These are phyloP conservation scores for Plebejus anna DNA, from an alignment of 2,888 invertebrate genomes.

Conservation along the genomic window DNA sequence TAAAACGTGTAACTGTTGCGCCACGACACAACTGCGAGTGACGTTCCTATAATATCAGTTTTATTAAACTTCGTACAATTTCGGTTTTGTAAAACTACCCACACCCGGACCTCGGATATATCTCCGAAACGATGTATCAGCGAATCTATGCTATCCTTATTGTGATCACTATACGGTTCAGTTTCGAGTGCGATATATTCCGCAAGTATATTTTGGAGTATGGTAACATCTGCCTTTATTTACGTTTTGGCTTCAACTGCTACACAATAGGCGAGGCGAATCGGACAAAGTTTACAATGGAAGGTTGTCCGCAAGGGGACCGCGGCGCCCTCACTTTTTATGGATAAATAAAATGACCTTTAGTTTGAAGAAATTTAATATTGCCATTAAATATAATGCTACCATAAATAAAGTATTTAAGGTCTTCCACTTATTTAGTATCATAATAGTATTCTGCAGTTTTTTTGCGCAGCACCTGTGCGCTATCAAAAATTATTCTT, in stretches of 20 bases:
- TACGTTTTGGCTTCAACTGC: conserved; percentile 74
- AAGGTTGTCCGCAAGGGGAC: conserved; percentile 46
- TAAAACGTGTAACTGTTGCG: conserved; percentile 32
- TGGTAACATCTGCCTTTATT: conserved; percentile 79
- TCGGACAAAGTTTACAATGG: conserved; percentile 62
- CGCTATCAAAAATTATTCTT: neutral
- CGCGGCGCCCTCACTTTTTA: conserved; percentile 49
- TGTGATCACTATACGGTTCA: conserved; percentile 36
- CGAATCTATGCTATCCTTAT: conserved; percentile 36
- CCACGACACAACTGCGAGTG: conserved; percentile 55
- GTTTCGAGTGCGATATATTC: conserved; percentile 39
- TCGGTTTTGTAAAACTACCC: conserved; percentile 75
- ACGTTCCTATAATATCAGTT: conserved; percentile 68
- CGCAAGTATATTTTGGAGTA: conserved; percentile 60
- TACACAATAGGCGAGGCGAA: conserved; percentile 71
- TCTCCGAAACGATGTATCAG: conserved; percentile 38
- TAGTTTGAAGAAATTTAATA: conserved; percentile 38
- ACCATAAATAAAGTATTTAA: conserved; percentile 13
- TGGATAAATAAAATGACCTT: conserved; percentile 58
- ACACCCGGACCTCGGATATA: conserved; percentile 54
- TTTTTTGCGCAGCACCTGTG: neutral
- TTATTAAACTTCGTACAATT: conserved; percentile 71
- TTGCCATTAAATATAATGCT: conserved; percentile 25
- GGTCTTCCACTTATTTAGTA: neutral
- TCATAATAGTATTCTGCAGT: neutral